These are phyloP conservation scores for Sympetrum striolatum DNA, from an alignment of 2,888 invertebrate species.

Conservation along the genomic window DNA sequence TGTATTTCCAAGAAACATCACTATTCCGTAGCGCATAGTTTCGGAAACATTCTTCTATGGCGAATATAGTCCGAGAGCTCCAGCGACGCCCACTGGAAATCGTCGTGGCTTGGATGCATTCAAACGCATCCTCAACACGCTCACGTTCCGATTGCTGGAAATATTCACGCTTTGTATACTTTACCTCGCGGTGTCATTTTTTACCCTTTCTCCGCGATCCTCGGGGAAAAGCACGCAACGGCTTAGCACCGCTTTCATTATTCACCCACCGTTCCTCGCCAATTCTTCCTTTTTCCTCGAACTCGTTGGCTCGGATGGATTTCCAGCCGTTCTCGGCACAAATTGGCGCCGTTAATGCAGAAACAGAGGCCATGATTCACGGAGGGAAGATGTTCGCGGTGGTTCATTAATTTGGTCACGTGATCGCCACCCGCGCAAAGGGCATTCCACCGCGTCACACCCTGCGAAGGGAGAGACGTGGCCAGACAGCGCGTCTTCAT, in stretches of 20 bases:
- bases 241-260: not conserved
- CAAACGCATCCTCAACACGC: too few species aligned
- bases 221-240: too few species aligned
- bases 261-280: not conserved
- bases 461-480: not conserved
- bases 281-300: not conserved
- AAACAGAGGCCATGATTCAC: not conserved
- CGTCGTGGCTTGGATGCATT: too few species aligned
- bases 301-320: not conserved
- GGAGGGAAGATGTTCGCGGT: not conserved
- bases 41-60: too few species aligned
- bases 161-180: too few species aligned
- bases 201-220: too few species aligned
- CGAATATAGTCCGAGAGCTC: too few species aligned
- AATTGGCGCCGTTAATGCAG: not conserved
- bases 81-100: too few species aligned
- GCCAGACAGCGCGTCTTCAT: slow-evolving; percentile 20
- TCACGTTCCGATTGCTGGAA: too few species aligned
- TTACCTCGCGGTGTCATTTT: too few species aligned
- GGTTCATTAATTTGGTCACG: slow-evolving; percentile 8
- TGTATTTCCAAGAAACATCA: too few species aligned
- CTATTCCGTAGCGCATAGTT: too few species aligned
- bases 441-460: not conserved
- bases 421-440: not conserved
- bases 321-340: not conserved